These are phyloP conservation scores for Silvanus unidentatus DNA, from an alignment of 2,888 invertebrate species.

Conservation along the genomic window DNA sequence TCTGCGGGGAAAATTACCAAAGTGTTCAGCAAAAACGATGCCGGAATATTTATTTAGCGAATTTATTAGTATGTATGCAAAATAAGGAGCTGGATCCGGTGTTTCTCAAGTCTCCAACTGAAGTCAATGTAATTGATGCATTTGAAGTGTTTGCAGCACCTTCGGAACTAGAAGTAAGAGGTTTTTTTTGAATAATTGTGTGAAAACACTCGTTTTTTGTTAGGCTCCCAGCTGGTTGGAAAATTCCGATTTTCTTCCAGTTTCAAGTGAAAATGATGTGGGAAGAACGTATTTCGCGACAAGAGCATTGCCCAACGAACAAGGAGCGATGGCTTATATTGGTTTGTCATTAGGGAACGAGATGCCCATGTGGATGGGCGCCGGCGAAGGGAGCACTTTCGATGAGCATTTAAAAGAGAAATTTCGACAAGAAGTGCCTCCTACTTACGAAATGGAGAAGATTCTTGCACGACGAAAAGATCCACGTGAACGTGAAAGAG, in stretches of 20 bases:
- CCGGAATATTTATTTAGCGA: conserved; percentile 46
- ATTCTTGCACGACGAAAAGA: conserved; percentile 40
- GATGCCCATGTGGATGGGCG: conserved; percentile 40
- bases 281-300: conserved; percentile 49
- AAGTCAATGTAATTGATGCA: conserved; percentile 40
- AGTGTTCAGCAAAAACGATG: conserved; percentile 42
- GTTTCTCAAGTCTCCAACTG: conserved; percentile 38
- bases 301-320: conserved; percentile 43
- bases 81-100: conserved; percentile 40
- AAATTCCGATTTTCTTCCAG: conserved; percentile 27
- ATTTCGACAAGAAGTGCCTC: conserved; percentile 35
- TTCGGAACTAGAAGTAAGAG: conserved; percentile 25
- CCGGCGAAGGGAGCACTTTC: conserved; percentile 21
- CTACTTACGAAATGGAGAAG: conserved; percentile 40
- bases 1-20: conserved; percentile 39
- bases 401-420: conserved; percentile 33
- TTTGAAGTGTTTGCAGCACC: conserved; percentile 36
- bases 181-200: background rate
- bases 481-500: conserved; percentile 39
- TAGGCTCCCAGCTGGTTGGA: conserved; percentile 38
- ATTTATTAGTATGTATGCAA: conserved; percentile 45
- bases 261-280: conserved; percentile 27
- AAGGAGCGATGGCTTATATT: conserved; percentile 47
- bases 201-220: background rate
- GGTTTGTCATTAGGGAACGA: conserved; percentile 40